Base-by-base conservation (phyloP, 2,113 vertebrate genomes). In the Smithornis capensis region DNA sequence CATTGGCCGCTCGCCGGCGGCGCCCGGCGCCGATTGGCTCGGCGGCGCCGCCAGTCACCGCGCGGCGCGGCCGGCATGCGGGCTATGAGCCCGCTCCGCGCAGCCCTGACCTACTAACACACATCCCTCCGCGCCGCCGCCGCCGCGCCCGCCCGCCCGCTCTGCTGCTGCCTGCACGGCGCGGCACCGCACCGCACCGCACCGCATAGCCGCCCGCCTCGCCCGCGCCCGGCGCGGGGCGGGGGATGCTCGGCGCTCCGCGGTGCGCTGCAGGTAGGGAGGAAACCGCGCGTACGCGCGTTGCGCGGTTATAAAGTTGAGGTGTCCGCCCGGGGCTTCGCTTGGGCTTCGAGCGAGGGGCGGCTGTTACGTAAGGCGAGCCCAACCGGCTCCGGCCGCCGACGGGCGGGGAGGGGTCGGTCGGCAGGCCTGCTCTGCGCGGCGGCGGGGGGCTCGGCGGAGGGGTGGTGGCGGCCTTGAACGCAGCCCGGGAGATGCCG, bases 291-390 rank as follows among this genome's bases (percentile, higher is more conserved):
- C 14, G 38, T 74, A 45, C 27, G 10, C 15, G 18, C 21, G 63
- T 10, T 42, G 40, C 40, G 40, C 40, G 40, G 40, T 10, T 42
- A 9, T 19, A 10, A 90, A 82, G 77, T 92, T 78, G 65, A 83
- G 86, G 93, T 60, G 90, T 75, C 70, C 33, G 64, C 91, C 93
- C n/a, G 88, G 80, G 38, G 21, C n/a, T 33, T 45, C 49, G 24
- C 37, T 19, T 42, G 14, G 47, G 92, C 68, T 47, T 25, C n/a
- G 49, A 33, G 40, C 57, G 14, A 29, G 37, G 37, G 7, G 17
- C 56, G 79, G 73, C 57, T 28, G 76, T 97, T 97, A 94, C 95
- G 92, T 97, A 97, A 96, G 19, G 33, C 38, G n/a, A 49, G 27
- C 31, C 38, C 27, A 6, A 44, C 45, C 50, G 19, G 74, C 52